Base-by-base conservation (phyloP, 2,888 invertebrate species). In the Saturnia japonica region DNA sequence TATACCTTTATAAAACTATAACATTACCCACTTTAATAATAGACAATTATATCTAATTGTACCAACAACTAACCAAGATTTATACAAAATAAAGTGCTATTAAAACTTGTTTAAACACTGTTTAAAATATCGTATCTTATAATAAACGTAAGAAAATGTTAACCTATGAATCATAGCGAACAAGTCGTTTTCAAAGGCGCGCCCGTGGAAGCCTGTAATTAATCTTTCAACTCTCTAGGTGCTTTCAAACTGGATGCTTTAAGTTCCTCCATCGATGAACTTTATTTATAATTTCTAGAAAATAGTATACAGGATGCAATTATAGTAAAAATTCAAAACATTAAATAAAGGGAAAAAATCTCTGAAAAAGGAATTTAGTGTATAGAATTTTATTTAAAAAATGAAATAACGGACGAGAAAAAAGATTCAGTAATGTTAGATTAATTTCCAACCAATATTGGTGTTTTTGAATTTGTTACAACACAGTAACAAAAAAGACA, bases 161-260 rank as follows among this genome's bases (percentile, higher is more conserved):
- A 64, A 51, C 19, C 42, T 42, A 42, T 64, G 51, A 67, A 67
- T 62, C 45, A 64, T 68, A 34, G 57, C 45, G 28, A 45, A 75
- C 75, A 77, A 77, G 75, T 79, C 77, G 75, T 74, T 77, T 76
- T 80, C 82, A 79, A 81, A 82, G 80, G 76, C 76, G 70, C 72
- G 73, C 77, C 76, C 54, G 67, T 77, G 76, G 76, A 74, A 73
- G 74, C 72, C 74, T 76, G 83, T 80, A 83, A 83, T 83, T 83
- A 83, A 81, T 82, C 81, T 81, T 78, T 80, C 79, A 82, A 80
- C 78, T 79, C 77, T 66, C 70, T 51, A 71, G 67, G 34, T 71
- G 51, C 69, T 71, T 70, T 71, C 71, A 72, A 75, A 74, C 68
- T 69, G 68, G 72, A 76, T 73, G 73, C 68, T 72, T 72, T 68